Percentiles rank a stretch among this genome's conserved stretches.
Conservation (phyloP, 2,797 vertebrate species). For the Scarus forsteni region DNA sequence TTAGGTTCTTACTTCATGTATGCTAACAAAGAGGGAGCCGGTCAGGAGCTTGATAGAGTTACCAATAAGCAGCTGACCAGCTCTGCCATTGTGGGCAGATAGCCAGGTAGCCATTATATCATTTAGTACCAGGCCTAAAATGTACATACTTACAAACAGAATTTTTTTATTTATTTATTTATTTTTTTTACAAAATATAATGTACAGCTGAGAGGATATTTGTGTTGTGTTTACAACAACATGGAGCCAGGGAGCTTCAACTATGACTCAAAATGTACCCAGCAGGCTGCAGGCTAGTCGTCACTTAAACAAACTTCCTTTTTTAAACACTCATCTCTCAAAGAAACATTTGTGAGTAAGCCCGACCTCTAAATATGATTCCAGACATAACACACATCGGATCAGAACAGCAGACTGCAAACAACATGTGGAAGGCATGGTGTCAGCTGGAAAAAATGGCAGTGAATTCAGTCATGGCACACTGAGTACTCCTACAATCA, state of each 20-base stretch:
- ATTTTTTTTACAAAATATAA: too few relatives aligned
- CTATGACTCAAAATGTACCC: slow-evolving; percentile 51
- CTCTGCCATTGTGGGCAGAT: neutral
- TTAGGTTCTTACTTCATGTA: slow-evolving; percentile 24
- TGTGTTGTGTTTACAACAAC: too few relatives aligned
- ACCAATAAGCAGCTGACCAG: too few relatives aligned
- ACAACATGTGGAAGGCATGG: slow-evolving; percentile 37
- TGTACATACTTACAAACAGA: too few relatives aligned
- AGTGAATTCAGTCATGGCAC: slow-evolving; percentile 21
- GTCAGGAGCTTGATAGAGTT: slow-evolving; percentile 7
- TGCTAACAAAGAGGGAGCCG: slow-evolving; percentile 28
- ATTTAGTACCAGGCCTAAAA: too few relatives aligned
- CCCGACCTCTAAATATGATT: slow-evolving; percentile 28
- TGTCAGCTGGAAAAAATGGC: slow-evolving; percentile 71
- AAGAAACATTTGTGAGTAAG: slow-evolving; percentile 39
- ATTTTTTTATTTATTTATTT: too few relatives aligned
- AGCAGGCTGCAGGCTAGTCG: slow-evolving; percentile 17
- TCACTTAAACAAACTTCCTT: slow-evolving; percentile 52
- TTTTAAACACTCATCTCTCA: slow-evolving; percentile 29
- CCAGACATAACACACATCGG: slow-evolving; percentile 49
- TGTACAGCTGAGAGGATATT: too few relatives aligned
- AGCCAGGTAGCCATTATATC: neutral
- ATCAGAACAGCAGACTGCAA: slow-evolving; percentile 34
- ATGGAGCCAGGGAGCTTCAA: slow-evolving; percentile 28
- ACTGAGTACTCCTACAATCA: slow-evolving; percentile 3